Evolutionary conservation across 2,113 vertebrate species (phyloP).

Genomic region (Geococcyx californianus): DNA sequence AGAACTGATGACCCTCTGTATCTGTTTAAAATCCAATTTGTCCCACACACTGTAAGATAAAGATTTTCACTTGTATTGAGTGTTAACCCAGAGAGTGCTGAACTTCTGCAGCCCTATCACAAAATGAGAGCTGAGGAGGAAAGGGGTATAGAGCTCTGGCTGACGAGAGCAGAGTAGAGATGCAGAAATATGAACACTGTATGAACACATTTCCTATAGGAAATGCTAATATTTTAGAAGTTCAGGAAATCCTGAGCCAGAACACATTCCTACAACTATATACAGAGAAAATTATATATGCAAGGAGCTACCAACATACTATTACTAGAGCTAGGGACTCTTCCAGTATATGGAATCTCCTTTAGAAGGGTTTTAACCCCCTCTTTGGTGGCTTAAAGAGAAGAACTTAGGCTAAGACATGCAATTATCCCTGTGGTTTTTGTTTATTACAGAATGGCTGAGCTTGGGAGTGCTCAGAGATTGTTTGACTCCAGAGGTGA

Average conservation of each 20-base stretch:
- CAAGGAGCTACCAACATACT: not conserved
- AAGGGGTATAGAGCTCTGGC: not conserved
- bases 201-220: not conserved
- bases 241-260: not conserved
- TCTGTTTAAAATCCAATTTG: conserved; percentile 49
- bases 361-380: not conserved
- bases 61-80: conserved; percentile 38
- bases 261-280: not conserved
- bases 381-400: not conserved
- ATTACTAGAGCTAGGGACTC: not conserved
- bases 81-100: not conserved
- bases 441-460: not conserved
- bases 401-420: not conserved
- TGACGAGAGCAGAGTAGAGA: not conserved
- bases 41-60: conserved; percentile 34
- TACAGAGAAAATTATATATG: not conserved
- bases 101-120: not conserved
- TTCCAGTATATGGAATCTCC: not conserved
- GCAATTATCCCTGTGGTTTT: not conserved
- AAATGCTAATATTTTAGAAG: not conserved
- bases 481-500: not conserved
- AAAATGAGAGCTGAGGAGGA: not conserved
- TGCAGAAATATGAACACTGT: not conserved
- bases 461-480: not conserved
- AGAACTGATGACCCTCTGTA: conserved; percentile 34